Conservation (phyloP, 2,888 invertebrate genomes). For the Phortica okadai region DNA sequence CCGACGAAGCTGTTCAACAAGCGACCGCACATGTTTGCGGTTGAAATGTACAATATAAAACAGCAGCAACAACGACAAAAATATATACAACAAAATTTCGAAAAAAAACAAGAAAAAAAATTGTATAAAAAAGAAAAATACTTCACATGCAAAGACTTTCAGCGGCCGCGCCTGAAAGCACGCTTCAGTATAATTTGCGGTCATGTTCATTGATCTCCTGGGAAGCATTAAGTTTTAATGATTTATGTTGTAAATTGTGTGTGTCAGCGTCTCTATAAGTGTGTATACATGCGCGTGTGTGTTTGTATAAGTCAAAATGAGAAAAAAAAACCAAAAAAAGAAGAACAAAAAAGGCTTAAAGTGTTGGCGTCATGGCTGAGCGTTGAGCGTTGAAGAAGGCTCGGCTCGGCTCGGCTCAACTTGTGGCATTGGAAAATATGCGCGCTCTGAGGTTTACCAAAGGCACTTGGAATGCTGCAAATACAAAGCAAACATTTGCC, state of each 20-base stretch:
- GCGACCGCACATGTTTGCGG: conserved; percentile 32
- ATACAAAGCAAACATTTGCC: conserved; percentile 27
- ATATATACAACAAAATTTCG: conserved; percentile 15
- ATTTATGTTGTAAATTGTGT: conserved; percentile 60
- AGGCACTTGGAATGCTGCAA: conserved; percentile 16
- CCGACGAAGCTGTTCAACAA: conserved; percentile 3
- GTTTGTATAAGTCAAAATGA: not conserved
- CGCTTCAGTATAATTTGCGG: conserved; percentile 73
- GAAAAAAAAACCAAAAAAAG: not conserved
- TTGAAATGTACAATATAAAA: conserved; percentile 11
- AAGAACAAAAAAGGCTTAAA: conserved; percentile 18
- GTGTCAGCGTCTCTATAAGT: not conserved
- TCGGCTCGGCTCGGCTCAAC: not conserved
- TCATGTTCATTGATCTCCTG: conserved; percentile 74
- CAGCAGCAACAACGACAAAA: not conserved
- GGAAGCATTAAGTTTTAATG: conserved; percentile 75
- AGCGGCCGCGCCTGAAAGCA: conserved; percentile 63
- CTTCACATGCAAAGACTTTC: conserved; percentile 40
- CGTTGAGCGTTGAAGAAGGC: conserved; percentile 2
- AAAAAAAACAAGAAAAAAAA: conserved; percentile 22
- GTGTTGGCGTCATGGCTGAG: conserved; percentile 5
- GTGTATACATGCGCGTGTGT: not conserved
- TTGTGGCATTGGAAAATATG: not conserved
- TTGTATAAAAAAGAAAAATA: not conserved
- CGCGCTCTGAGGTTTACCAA: conserved; percentile 17